These are phyloP conservation scores for Zapornia atra DNA, from an alignment of 2,113 vertebrate genomes.

Conservation along the genomic window DNA sequence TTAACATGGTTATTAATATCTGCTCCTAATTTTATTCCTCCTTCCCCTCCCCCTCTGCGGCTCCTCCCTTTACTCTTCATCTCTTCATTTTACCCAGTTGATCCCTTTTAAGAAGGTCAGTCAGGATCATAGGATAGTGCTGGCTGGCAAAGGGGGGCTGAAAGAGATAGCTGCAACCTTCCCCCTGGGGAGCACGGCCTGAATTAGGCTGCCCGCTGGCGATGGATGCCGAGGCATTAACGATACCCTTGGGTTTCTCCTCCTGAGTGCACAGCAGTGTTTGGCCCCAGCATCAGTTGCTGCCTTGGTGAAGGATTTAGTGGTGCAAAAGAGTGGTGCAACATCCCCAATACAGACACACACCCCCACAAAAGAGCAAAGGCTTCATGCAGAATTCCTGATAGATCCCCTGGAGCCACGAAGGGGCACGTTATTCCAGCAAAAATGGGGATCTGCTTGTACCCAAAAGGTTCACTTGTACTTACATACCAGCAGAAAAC, in stretches of 20 bases:
- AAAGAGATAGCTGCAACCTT: background rate
- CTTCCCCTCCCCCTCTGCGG: background rate
- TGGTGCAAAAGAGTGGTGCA: rapidly evolving
- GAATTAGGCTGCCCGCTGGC: background rate
- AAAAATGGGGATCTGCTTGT: background rate
- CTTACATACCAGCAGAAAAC: background rate
- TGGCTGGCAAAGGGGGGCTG: background rate
- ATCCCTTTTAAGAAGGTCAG: conserved; percentile 76
- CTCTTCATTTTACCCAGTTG: background rate
- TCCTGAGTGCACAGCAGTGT: rapidly evolving
- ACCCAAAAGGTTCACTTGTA: background rate
- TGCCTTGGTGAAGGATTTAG: rapidly evolving
- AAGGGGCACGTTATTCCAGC: background rate
- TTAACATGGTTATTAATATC: conserved; percentile 76
- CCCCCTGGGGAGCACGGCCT: background rate
- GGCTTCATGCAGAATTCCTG: background rate
- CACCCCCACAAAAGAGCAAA: rapidly evolving
- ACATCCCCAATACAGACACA: rapidly evolving
- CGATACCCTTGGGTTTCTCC: background rate
- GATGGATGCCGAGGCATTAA: rapidly evolving
- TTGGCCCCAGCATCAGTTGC: rapidly evolving
- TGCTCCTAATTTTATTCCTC: conserved; percentile 69
- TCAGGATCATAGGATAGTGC: background rate
- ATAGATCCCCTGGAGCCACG: background rate
- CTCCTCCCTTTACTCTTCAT: conserved; percentile 37